A percentile compares a stretch with the other conserved stretches of the same genome.
Evolutionary conservation across 2,888 invertebrate species (phyloP).

Genomic region (Monoplex corrugatus): DNA sequence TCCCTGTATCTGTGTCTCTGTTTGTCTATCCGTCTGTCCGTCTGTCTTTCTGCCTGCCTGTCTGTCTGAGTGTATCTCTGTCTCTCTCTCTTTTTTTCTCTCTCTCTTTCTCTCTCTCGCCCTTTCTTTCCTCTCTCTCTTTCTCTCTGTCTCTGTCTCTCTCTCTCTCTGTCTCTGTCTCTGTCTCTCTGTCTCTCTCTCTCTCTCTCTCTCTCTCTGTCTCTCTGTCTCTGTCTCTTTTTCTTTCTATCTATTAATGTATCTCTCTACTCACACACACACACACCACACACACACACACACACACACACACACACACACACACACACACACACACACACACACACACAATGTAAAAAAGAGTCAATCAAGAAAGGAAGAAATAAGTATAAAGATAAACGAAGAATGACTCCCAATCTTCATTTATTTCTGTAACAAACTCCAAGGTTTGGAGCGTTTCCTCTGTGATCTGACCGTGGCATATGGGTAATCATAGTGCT

Average conservation of each 20-base stretch:
- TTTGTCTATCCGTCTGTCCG: not conserved
- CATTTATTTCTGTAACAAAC: too few species aligned
- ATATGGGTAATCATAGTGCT: too few species aligned
- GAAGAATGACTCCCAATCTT: too few species aligned
- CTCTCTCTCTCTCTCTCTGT: too few species aligned
- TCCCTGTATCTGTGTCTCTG: not conserved
- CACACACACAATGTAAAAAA: too few species aligned
- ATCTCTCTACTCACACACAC: too few species aligned
- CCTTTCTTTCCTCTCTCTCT: not conserved
- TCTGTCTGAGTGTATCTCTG: not conserved
- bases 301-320: not conserved
- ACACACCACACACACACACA: not conserved
- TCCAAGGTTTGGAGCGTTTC: too few species aligned
- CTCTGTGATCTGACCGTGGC: too few species aligned
- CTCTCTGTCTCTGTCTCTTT: too few species aligned
- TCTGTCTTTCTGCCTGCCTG: not conserved
- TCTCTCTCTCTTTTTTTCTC: not conserved
- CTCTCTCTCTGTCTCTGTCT: not conserved
- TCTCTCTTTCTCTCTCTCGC: not conserved
- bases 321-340: not conserved
- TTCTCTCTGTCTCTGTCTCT: not conserved
- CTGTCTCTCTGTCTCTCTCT: not conserved
- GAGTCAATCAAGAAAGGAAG: too few species aligned
- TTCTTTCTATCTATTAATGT: too few species aligned
- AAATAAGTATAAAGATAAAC: too few species aligned